Base-by-base conservation (phyloP, 2,888 invertebrate genomes). In the Andricus quercusramuli region DNA sequence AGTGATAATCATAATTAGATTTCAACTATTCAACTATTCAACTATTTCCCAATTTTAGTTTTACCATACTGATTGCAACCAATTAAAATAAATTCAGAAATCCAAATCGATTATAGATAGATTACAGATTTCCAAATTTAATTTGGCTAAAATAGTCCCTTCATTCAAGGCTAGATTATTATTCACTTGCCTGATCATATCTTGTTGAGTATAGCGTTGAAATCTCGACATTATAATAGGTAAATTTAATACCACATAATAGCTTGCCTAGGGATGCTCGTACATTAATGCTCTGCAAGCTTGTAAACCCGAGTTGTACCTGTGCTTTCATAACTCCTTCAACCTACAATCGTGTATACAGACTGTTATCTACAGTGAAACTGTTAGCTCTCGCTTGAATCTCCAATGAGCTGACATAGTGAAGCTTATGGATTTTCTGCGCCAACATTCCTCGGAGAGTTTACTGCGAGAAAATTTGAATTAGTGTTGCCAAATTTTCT, bases 181-280 rank as follows among this genome's bases (percentile, higher is more conserved):
- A 78, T 78, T 86, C 65, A 51, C 64, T 59, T 79, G 74, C 79
- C 82, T 81, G 82, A 82, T 80, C 82, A 84, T 82, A 83, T 80
- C 78, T 67, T 77, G 67, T 67, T 77, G 65, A 47, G 29, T 64
- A 65, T 20, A 20, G 67, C 62, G 70, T 74, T 64, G 78, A 78
- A 65, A 44, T 4, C 81, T 78, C 78, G 47, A 41, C 17, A 4
- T 67, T 51, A 84, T 80, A 83, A 80, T 83, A 79, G 80, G 84
- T 77, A 83, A 85, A 84, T 84, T 81, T 81, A 85, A 84, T 84
- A 80, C 80, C 77, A 47, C 76, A 80, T 83, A 83, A 83, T 80
- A 78, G 80, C 59, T 68, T 62, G 70, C 78, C 62, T 68, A 56
- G 44, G 22, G 67, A 17, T 41, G 29, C 59, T n/a, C 22, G 11